Evolutionary conservation across 2,888 invertebrate species (phyloP), one percentile per base, ranked within the genome.

Genomic region (Lagria hirta): DNA sequence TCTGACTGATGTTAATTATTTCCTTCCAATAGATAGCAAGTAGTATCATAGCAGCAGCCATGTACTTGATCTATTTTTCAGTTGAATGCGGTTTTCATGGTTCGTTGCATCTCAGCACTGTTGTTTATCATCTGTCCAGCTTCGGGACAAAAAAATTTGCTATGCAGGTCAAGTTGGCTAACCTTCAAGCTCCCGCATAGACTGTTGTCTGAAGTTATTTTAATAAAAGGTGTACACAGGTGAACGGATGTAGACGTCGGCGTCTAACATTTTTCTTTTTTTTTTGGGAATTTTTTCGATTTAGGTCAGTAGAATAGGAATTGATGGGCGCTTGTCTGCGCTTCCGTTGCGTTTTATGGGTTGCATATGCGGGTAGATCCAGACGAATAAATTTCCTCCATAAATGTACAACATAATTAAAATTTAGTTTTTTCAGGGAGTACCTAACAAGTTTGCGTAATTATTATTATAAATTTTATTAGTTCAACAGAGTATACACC

Each of bases 41-140:
- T 29, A 35, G 26, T 12, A 7, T 17, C 23, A 17, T 41, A 41
- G 28, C 32, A 20, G 48, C 17, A 51, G 34, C 48, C 51, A 42
- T 54, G 54, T 54, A 51, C 54, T 54, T 54, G 54, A 51, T 51
- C 54, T 43, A 51, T 43, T 52, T 54, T 49, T 53, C 48, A 48
- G 29, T 48, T 43, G 43, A 48, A 43, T 38, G 47, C 38, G 43
- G 34, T 43, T 38, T 37, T 43, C 43, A 48, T 43, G 48, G 48
- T 43, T 20, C 48, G 43, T 23, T 38, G 36, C 32, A 24, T 38
- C 38, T 10, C 24, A 36, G 44, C n/a, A n/a, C 26, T 26, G 44
- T 44, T n/a, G 29, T 36, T 43, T 37, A 36, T 37, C 36, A 24
- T 36, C 30, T 37, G 36, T 36, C 34, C 30, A 23, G 18, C 11